Conservation (phyloP, 2,113 vertebrate species). For the Catharus bicknelli region DNA sequence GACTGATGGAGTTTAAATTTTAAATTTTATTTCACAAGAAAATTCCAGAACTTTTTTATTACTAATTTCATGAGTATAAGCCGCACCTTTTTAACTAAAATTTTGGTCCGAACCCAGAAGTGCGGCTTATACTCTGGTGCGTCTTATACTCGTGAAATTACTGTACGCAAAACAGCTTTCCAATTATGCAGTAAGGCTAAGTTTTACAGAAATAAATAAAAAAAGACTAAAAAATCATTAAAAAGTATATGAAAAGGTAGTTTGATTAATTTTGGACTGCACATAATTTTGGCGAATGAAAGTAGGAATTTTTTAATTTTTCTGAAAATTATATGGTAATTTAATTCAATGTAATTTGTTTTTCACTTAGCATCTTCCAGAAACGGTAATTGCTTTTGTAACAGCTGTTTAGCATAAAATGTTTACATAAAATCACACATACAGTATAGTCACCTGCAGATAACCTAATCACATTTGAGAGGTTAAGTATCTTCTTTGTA, state of each 20-base stretch:
- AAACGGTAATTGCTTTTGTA: background rate
- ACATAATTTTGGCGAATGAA: background rate
- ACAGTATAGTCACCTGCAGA: background rate
- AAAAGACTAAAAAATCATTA: background rate
- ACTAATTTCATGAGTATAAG: background rate
- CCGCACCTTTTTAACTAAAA: too few species aligned
- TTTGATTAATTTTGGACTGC: background rate
- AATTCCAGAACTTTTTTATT: background rate
- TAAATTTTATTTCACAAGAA: background rate
- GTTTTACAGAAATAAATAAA: background rate
- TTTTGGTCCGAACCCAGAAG: too few species aligned
- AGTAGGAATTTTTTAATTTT: background rate
- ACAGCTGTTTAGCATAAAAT: background rate
- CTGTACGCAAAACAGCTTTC: background rate
- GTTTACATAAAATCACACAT: background rate
- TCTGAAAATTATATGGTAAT: constrained; percentile 10
- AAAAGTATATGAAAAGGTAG: background rate
- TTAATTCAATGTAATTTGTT: constrained; percentile 35
- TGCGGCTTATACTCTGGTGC: too few species aligned
- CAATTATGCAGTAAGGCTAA: background rate
- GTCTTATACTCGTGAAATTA: too few species aligned
- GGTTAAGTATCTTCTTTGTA: background rate
- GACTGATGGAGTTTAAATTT: background rate
- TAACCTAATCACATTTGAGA: background rate
- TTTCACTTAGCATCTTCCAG: constrained; percentile 28